Percentiles rank a stretch among this genome's conserved stretches.
phyloP scores from a whole-genome alignment of 2,888 invertebrate genomes.

The Himalopsyche anomala region DNA sequence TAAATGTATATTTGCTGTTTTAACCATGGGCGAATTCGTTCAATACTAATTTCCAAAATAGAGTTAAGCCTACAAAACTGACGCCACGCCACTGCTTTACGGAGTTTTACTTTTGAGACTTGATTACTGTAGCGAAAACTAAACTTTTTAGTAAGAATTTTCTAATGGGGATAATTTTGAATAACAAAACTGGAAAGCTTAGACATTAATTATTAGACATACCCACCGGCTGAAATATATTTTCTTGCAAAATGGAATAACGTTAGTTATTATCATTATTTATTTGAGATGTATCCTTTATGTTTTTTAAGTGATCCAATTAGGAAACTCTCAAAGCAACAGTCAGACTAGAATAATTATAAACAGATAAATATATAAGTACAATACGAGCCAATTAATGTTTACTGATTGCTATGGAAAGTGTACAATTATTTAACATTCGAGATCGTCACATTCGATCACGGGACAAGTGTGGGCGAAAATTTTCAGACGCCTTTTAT shows the following conservation, averaged over 20 bases:
- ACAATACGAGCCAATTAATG: neutral
- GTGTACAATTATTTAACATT: too few relatives aligned
- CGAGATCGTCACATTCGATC: too few relatives aligned
- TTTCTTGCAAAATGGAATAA: slow-evolving; percentile 33
- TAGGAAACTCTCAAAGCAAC: slow-evolving; percentile 24
- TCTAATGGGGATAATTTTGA: slow-evolving; percentile 64
- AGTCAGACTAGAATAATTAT: slow-evolving; percentile 30
- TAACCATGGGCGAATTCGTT: too few relatives aligned
- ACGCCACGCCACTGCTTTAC: slow-evolving; percentile 34
- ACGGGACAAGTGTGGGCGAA: too few relatives aligned
- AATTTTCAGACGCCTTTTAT: too few relatives aligned
- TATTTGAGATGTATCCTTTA: slow-evolving; percentile 22
- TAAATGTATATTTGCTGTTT: too few relatives aligned
- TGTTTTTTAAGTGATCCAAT: slow-evolving; percentile 32
- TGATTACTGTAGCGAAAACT: slow-evolving; percentile 65
- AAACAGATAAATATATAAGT: neutral
- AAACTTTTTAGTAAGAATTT: slow-evolving; percentile 65
- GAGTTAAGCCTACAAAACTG: neutral
- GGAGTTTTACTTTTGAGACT: slow-evolving; percentile 62
- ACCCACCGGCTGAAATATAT: slow-evolving; percentile 48
- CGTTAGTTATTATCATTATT: slow-evolving; percentile 7
- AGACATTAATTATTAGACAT: slow-evolving; percentile 59
- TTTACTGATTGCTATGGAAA: too few relatives aligned
- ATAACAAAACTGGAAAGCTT: slow-evolving; percentile 62
- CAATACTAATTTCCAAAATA: too few relatives aligned